Base-by-base conservation (phyloP, 2,797 vertebrate species). In the Phrynocephalus forsythii region DNA sequence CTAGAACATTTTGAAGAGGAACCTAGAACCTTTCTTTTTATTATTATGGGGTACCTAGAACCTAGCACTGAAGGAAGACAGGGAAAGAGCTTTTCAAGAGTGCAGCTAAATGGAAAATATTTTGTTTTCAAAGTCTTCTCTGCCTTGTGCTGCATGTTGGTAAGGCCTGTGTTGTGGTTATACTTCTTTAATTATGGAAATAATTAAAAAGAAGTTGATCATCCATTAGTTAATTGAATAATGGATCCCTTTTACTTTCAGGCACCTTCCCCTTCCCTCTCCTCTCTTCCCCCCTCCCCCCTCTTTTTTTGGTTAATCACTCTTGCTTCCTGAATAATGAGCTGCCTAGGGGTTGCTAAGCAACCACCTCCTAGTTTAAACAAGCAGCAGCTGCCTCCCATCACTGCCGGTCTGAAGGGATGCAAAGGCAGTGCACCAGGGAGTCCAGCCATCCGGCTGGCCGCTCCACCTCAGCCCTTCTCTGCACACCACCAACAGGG, bases 181-280 rank as follows among this genome's bases (percentile, higher is more conserved):
- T 96, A 95, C 96, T 96, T 96, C 95, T 93, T 95, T 94, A 96
- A 97, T 97, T 96, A 97, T 97, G 96, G 96, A 96, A 96, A 96
- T 97, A 96, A 97, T 97, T 97, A 96, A 97, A 96, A 96, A 97
- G 95, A 95, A 97, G 95, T 97, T 97, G 96, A 96, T 97, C 96
- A 96, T 96, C 97, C 97, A 96, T 97, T 97, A 97, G 94, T 96
- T 97, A 96, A 96, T 97, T 96, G 97, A 96, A 96, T 96, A 96
- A 96, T 95, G 95, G 96, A 95, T 94, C 95, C 94, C 92, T 94
- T 96, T 97, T 95, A 93, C 95, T 96, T 96, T 96, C 95, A 94
- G 94, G 94, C 93, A 88, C 93, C 79, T 85, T 87, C 89, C 5
- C 9, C 20, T 30, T 38, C 52, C 44, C 22, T 3, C 73, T 79